phyloP scores from a whole-genome alignment of 2,888 invertebrate species.

The Eutolmus rufibarbis region DNA sequence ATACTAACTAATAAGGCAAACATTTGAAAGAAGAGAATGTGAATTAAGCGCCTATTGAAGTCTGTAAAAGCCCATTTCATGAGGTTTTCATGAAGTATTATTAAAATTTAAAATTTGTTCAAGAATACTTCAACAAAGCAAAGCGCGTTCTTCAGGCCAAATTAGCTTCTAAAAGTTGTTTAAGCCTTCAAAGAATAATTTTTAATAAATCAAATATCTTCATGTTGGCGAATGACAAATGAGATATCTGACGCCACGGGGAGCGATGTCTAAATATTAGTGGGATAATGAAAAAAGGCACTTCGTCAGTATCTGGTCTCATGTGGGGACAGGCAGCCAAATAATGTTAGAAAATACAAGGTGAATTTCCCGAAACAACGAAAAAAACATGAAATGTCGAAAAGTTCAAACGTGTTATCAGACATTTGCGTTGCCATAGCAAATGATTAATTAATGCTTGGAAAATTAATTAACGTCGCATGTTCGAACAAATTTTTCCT shows the following conservation, averaged over 20 bases:
- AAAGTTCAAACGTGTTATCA: slow-evolving; percentile 48
- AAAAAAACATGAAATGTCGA: slow-evolving; percentile 42
- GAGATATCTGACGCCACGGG: slow-evolving; percentile 34
- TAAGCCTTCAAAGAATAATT: neutral
- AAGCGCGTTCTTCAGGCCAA: neutral
- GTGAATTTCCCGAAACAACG: neutral
- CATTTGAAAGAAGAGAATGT: too few relatives aligned
- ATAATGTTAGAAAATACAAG: neutral
- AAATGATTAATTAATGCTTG: slow-evolving; percentile 48
- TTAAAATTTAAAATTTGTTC: neutral
- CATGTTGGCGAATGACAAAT: slow-evolving; percentile 36
- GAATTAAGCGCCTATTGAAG: too few relatives aligned
- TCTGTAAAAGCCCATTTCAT: too few relatives aligned
- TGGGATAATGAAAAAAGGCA: neutral
- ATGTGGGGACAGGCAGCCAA: neutral
- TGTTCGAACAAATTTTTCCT: slow-evolving; percentile 47
- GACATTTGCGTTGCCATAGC: slow-evolving; percentile 42
- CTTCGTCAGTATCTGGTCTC: neutral
- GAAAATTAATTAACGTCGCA: slow-evolving; percentile 48
- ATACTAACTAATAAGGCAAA: too few relatives aligned
- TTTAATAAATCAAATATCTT: neutral
- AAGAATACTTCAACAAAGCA: neutral
- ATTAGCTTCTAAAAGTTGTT: neutral
- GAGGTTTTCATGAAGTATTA: too few relatives aligned
- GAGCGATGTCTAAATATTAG: neutral